Percentiles rank a stretch among this genome's conserved stretches.
These are phyloP conservation scores for Dermochelys coriacea DNA, from an alignment of 2,797 vertebrate genomes.

Conservation along the genomic window DNA sequence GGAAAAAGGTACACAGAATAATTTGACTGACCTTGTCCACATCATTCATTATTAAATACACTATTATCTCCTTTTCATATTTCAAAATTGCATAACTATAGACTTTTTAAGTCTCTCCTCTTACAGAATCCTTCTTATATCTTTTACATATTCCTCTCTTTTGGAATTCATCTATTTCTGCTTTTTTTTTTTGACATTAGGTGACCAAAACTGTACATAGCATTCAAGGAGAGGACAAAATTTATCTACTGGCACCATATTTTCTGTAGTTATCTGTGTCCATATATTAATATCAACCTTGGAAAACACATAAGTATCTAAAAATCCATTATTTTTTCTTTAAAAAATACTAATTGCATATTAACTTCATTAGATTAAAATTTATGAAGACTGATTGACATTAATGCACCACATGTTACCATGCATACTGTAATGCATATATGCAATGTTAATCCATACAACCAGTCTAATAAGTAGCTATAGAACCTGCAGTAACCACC, in stretches of 20 bases:
- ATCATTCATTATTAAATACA: accelerated
- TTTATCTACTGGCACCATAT: background rate
- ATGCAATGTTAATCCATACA: background rate
- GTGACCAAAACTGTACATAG: background rate
- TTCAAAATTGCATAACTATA: background rate
- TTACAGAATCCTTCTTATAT: background rate
- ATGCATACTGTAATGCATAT: background rate
- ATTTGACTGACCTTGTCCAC: background rate
- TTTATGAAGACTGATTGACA: slow-evolving; percentile 21
- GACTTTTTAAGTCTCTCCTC: background rate
- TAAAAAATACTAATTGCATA: slow-evolving; percentile 4
- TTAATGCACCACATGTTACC: background rate
- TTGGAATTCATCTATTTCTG: background rate
- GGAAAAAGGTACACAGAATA: background rate
- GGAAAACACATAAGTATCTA: background rate
- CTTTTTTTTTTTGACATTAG: background rate
- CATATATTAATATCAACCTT: slow-evolving; percentile 17
- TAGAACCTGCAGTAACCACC: background rate
- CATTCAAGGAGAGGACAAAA: background rate
- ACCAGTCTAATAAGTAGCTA: background rate
- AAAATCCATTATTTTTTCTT: slow-evolving; percentile 22
- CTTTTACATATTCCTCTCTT: background rate
- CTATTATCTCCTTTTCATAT: background rate
- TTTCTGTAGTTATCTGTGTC: background rate
- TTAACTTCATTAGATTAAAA: slow-evolving; percentile 36